Conservation (phyloP, 2,888 invertebrate species). For the Mesorhabditis spiculigera region DNA sequence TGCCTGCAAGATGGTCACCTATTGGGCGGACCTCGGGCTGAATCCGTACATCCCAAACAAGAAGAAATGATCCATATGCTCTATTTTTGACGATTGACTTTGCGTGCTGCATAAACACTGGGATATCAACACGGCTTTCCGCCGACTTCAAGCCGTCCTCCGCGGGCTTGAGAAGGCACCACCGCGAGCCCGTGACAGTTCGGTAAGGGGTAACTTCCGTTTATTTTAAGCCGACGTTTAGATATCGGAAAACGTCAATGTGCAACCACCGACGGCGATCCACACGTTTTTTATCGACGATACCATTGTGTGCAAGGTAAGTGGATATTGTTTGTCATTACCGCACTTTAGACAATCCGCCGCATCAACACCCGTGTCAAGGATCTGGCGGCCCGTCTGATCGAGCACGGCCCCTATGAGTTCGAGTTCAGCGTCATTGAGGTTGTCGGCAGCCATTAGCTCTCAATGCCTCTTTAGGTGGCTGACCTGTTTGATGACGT, state of each 20-base stretch:
- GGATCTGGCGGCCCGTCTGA: not conserved
- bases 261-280: not conserved
- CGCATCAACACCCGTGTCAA: not conserved
- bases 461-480: not conserved
- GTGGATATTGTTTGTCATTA: too few species aligned
- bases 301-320: not conserved
- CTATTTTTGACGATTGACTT: too few species aligned
- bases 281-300: not conserved
- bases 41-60: too few species aligned
- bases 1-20: too few species aligned
- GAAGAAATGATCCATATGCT: too few species aligned
- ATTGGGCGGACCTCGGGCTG: too few species aligned
- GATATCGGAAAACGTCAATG: not conserved
- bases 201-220: not conserved
- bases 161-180: not conserved
- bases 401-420: not conserved
- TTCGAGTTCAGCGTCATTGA: conserved; percentile 1
- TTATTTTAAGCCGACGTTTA: not conserved
- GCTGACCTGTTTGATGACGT: conserved; percentile 1
- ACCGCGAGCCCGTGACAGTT: not conserved
- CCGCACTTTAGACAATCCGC: not conserved
- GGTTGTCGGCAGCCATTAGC: not conserved
- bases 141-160: not conserved
- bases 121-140: not conserved
- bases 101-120: too few species aligned